These are phyloP conservation scores for Procambarus clarkii DNA, from an alignment of 1,140 invertebrate species.

Conservation along the genomic window DNA sequence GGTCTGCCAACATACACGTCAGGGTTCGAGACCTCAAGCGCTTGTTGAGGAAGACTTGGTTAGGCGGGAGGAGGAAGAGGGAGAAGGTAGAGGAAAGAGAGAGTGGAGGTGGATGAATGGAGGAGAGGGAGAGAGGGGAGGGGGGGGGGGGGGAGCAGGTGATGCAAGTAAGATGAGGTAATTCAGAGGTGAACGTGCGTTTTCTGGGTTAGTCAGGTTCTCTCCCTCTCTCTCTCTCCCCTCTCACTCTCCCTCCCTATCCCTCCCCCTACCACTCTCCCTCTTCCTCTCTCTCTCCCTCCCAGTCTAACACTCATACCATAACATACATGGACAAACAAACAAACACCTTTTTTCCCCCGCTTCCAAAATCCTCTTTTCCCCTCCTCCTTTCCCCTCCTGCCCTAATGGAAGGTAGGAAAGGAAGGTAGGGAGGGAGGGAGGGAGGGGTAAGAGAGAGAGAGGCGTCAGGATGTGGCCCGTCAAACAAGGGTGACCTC, in stretches of 20 bases:
- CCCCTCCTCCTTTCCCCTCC: not conserved
- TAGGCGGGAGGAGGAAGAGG: not conserved
- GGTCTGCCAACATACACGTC: too few species aligned
- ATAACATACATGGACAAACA: too few species aligned
- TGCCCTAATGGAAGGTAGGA: not conserved
- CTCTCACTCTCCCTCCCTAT: not conserved
- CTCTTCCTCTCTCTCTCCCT: not conserved
- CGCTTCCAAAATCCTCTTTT: not conserved
- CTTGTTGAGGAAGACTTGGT: not conserved
- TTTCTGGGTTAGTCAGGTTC: slow-evolving; percentile 27
- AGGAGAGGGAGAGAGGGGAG: not conserved
- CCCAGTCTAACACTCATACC: not conserved
- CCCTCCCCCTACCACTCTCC: not conserved
- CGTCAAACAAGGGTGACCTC: too few species aligned
- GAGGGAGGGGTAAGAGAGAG: too few species aligned
- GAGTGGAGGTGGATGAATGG: too few species aligned
- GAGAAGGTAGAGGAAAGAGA: too few species aligned
- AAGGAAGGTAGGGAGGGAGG: too few species aligned
- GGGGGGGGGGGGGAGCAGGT: not conserved
- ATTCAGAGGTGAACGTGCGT: slow-evolving; percentile 23
- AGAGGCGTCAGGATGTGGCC: not conserved
- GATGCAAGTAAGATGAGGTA: slow-evolving; percentile 14
- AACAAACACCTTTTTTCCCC: not conserved
- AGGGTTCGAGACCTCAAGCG: too few species aligned
- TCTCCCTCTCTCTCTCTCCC: not conserved